Evolutionary conservation across 2,797 vertebrate genomes (phyloP), one percentile per base, ranked within the genome.

Genomic region (Benthosema pterotum): DNA sequence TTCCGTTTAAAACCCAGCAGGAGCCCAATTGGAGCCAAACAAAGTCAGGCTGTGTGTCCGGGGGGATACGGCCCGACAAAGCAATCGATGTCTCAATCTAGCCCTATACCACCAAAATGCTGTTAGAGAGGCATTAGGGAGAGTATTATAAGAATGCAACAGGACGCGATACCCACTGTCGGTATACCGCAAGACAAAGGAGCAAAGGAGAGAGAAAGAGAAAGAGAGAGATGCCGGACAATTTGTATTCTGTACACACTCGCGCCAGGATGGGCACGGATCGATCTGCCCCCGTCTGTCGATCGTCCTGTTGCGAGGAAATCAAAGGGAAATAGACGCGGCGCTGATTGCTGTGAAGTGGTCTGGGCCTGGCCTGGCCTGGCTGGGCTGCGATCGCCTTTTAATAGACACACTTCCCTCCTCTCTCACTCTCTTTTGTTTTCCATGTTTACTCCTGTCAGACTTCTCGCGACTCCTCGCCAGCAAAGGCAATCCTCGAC

Each of bases 91-190:
- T 70, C 74, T 78, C 77, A 80, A 79, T 80, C 68, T 55, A n/a
- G 58, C 70, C 70, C 49, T 7, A 63, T 7, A 63, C 79, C 58
- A 0, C 82, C 73, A 83, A 85, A n/a, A 86, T 74, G 83, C 79
- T 82, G 82, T 88, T 87, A 84, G 78, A 18, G 61, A 76, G 74
- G 74, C 83, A 89, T 90, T 90, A 89, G 86, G 86, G 60, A 66
- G 73, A 75, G 38, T 83, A 82, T 86, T 88, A 86, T 32, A 71
- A 78, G 72, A 65, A 82, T 60, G 52, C 52, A 70, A n/a, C 68
- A 76, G 63, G 75, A 72, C 77, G 69, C 68, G 66, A 85, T 76
- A 69, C 56, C 47, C 66, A 12, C 4, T 25, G 22, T 25, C 22
- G n/a, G n/a, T n/a, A n/a, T 7, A 57, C 49, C 50, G 67, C 65